These are phyloP conservation scores for Plebejus argus DNA, from an alignment of 2,888 invertebrate genomes.

Conservation along the genomic window DNA sequence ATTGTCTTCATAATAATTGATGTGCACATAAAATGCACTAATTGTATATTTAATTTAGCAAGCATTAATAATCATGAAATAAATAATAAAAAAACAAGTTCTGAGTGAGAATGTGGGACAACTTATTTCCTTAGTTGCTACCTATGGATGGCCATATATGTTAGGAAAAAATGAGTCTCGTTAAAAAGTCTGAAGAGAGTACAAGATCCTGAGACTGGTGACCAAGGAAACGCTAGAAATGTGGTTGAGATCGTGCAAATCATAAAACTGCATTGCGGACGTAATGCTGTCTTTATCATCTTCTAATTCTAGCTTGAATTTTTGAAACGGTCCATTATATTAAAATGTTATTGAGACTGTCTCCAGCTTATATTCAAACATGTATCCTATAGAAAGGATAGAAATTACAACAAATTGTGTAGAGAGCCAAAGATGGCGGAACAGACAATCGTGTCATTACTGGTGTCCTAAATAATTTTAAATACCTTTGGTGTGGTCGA, in stretches of 20 bases:
- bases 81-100: slow-evolving; percentile 3
- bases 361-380: background rate
- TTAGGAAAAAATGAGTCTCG: background rate
- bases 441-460: slow-evolving; percentile 64
- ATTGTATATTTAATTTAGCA: background rate
- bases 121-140: background rate
- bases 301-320: background rate
- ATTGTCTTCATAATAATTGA: slow-evolving; percentile 7
- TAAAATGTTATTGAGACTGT: background rate
- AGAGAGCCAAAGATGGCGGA: slow-evolving; percentile 75
- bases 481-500: slow-evolving; percentile 73
- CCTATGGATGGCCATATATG: background rate
- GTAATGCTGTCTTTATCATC: background rate
- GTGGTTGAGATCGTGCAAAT: slow-evolving; percentile 43
- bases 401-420: slow-evolving; percentile 21
- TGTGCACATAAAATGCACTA: background rate
- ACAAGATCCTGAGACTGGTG: slow-evolving; percentile 1
- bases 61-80: background rate
- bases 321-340: background rate
- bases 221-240: slow-evolving; percentile 38
- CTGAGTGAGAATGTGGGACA: background rate
- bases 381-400: slow-evolving; percentile 4
- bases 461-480: slow-evolving; percentile 61
- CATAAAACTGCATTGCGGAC: slow-evolving; percentile 45
- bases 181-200: background rate